Evolutionary conservation across 2,888 invertebrate genomes (phyloP).

Genomic region (Lomographa bimaculata): DNA sequence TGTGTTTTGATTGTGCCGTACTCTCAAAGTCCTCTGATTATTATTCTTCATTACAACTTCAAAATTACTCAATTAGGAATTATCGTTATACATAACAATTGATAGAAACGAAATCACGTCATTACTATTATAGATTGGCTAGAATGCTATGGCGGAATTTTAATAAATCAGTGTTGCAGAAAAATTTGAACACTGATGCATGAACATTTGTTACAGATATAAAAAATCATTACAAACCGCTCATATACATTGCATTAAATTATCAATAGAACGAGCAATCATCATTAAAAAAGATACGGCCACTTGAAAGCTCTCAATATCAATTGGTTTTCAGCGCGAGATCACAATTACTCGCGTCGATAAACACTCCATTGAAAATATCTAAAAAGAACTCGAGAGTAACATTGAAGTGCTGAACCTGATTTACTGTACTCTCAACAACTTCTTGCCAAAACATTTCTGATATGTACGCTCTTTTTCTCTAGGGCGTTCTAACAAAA

Average conservation of each 20-base stretch:
- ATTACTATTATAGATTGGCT: too few species aligned
- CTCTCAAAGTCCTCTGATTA: too few species aligned
- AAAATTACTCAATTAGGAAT: too few species aligned
- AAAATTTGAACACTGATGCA: too few species aligned
- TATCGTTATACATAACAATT: too few species aligned
- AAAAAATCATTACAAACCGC: too few species aligned
- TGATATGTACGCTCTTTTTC: slow-evolving; percentile 4
- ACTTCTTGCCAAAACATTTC: slow-evolving; percentile 27
- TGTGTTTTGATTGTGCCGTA: too few species aligned
- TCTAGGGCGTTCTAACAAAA: neutral
- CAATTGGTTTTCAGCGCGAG: slow-evolving; percentile 16
- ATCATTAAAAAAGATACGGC: slow-evolving; percentile 11
- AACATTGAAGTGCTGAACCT: slow-evolving; percentile 23
- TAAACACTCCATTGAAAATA: slow-evolving; percentile 21
- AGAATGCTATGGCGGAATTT: too few species aligned
- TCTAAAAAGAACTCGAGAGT: slow-evolving; percentile 12
- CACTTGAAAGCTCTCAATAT: slow-evolving; percentile 17
- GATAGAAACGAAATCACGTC: too few species aligned
- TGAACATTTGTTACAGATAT: too few species aligned
- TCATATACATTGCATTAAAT: neutral
- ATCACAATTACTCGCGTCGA: slow-evolving; percentile 15
- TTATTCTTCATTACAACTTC: too few species aligned
- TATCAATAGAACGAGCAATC: slow-evolving; percentile 2
- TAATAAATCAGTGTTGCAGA: too few species aligned
- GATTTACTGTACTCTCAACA: slow-evolving; percentile 32